Percentiles rank a stretch among this genome's conserved stretches.
phyloP scores from a whole-genome alignment of 1,140 invertebrate genomes.

The Halesus radiatus region DNA sequence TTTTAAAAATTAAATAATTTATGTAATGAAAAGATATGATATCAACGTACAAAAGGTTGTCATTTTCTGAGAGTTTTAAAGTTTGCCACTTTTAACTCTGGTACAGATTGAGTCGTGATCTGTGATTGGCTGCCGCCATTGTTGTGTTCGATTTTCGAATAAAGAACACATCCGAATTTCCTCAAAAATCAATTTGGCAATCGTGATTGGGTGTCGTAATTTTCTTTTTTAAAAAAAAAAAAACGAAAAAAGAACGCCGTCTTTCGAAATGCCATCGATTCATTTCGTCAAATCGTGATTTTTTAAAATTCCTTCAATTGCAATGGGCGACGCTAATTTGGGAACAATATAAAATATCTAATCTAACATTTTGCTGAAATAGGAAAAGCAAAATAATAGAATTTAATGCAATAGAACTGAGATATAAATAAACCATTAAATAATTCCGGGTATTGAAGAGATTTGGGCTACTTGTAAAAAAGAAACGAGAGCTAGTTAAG shows the following conservation, averaged over 20 bases:
- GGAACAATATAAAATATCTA: too few relatives aligned
- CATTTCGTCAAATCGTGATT: not conserved
- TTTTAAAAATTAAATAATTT: too few relatives aligned
- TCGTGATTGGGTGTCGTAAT: constrained; percentile 16
- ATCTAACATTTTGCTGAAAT: too few relatives aligned
- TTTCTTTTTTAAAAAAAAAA: not conserved
- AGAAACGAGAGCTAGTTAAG: too few relatives aligned
- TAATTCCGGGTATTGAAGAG: too few relatives aligned
- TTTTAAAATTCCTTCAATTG: not conserved
- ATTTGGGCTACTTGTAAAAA: too few relatives aligned
- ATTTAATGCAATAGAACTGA: too few relatives aligned
- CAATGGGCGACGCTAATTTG: too few relatives aligned
- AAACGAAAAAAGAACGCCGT: not conserved
- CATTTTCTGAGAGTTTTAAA: not conserved
- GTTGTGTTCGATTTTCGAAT: constrained; percentile 16
- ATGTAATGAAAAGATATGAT: too few relatives aligned
- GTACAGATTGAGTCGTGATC: not conserved
- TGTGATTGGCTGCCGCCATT: not conserved
- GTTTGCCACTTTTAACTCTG: not conserved
- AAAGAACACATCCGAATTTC: constrained; percentile 20
- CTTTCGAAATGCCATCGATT: not conserved
- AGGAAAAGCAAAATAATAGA: too few relatives aligned
- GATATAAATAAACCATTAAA: too few relatives aligned
- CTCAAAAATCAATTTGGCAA: constrained; percentile 2
- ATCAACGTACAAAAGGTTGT: too few relatives aligned